Evolutionary conservation across 2,888 invertebrate species (phyloP), one percentile per base, ranked within the genome.

Genomic region (Hololepta plana): DNA sequence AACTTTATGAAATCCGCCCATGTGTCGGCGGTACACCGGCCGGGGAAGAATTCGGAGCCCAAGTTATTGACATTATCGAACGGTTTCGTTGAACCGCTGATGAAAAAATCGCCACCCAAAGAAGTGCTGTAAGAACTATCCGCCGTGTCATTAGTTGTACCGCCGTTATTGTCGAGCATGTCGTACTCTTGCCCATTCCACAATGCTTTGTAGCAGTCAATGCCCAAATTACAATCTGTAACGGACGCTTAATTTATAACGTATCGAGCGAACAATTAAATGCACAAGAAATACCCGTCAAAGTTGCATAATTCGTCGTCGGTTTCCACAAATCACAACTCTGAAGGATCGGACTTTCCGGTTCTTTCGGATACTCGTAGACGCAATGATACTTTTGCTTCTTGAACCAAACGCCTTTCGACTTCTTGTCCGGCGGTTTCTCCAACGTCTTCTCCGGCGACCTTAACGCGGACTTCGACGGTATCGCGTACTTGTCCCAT

Each of bases 341-440:
- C 23, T 49, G 50, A 11, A 51, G 33, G 15, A 49, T 38, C 4
- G 54, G 52, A 40, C 50, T 53, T 32, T 55, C 66, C 19, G 62
- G 65, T 53, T 80, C 80, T 40, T 74, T 69, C 24, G 81, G 81
- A 55, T 82, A 81, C 53, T 81, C 79, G 52, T 80, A 82, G 32
- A 81, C 76, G 46, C 77, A 76, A 53, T 80, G 79, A 53, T 79
- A 79, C 49, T 75, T 74, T 55, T 80, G 79, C 27, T 77, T 72
- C 46, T 81, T 80, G 59, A 81, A 82, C 55, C 73, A 75, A 23
- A 82, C 81, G 4, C 50, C 53, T 35, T 45, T 47, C 15, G 47
- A 37, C 34, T 50, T 51, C 29, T 47, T 45, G 38, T 47, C 37
- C 31, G 28, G 9, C 3, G 38, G 28, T 35, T 42, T 44, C 29